Percentiles rank a stretch among this genome's conserved stretches.
Evolutionary conservation across 2,113 vertebrate genomes (phyloP).

Genomic region (Indicator indicator): DNA sequence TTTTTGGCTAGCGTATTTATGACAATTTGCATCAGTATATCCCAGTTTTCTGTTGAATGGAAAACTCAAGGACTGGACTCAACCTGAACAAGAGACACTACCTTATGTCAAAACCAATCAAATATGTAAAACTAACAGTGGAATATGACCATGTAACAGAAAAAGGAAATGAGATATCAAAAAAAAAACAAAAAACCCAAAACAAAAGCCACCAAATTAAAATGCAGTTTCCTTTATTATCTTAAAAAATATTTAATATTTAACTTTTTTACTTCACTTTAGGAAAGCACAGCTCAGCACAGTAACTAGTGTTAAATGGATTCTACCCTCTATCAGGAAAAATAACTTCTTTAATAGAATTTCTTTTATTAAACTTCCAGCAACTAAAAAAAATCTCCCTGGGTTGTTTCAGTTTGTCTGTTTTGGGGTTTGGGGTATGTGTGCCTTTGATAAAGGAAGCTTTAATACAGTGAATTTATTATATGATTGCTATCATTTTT

Average conservation of each 20-base stretch:
- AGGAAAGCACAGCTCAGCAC: neutral
- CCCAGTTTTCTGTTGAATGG: neutral
- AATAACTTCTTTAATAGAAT: neutral
- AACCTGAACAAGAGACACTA: neutral
- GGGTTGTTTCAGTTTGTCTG: neutral
- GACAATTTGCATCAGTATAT: neutral
- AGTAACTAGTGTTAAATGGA: neutral
- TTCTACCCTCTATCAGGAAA: neutral
- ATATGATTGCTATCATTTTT: neutral
- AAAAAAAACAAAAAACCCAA: too few species aligned
- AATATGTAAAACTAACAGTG: neutral
- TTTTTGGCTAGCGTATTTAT: too few species aligned
- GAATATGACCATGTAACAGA: neutral
- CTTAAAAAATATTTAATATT: neutral
- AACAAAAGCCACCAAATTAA: neutral
- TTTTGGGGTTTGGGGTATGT: neutral
- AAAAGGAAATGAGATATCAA: neutral
- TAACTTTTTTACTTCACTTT: neutral
- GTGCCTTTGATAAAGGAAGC: neutral
- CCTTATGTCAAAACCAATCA: neutral
- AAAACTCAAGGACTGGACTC: neutral
- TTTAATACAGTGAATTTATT: neutral
- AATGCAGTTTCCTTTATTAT: neutral
- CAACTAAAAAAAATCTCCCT: neutral
- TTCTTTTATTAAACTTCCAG: neutral